Conservation (phyloP, 2,888 invertebrate species). For the Micoletzkya japonica region DNA sequence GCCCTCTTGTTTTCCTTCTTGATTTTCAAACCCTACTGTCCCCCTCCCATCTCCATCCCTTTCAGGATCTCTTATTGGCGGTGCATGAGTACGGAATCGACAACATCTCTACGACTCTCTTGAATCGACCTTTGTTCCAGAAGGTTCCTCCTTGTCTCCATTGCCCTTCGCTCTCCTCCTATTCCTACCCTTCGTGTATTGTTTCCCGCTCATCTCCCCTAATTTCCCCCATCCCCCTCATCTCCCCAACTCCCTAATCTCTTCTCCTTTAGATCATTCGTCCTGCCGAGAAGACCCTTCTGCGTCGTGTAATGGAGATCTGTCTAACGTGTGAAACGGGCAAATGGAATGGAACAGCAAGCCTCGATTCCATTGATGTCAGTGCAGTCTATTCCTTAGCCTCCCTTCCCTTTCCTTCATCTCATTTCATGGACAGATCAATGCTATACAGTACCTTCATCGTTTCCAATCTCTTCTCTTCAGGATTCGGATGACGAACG, state of each 20-base stretch:
- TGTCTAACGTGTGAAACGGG: constrained; percentile 51
- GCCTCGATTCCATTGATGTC: constrained; percentile 52
- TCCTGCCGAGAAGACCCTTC: constrained; percentile 50
- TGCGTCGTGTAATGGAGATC: constrained; percentile 55
- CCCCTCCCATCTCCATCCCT: too few relatives aligned
- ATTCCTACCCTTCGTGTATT: background rate
- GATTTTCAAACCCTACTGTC: constrained; percentile 32
- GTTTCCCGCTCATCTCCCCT: too few relatives aligned
- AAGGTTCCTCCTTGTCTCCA: too few relatives aligned
- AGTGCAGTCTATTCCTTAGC: constrained; percentile 37
- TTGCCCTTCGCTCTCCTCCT: background rate
- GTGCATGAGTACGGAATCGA: constrained; percentile 43
- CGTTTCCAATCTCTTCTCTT: constrained; percentile 19
- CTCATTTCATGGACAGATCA: constrained; percentile 11
- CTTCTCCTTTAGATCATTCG: constrained; percentile 39
- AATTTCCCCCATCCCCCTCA: too few relatives aligned
- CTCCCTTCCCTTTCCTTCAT: constrained; percentile 2
- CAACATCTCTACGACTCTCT: constrained; percentile 42
- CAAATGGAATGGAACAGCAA: constrained; percentile 52
- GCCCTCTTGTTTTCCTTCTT: too few relatives aligned
- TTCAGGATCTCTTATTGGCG: constrained; percentile 4
- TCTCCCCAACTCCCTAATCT: background rate
- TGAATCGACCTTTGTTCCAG: constrained; percentile 42
- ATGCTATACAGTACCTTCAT: constrained; percentile 12
- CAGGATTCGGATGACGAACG: constrained; percentile 26